These are phyloP conservation scores for Neoascia interrupta DNA, from an alignment of 2,888 invertebrate species.

Conservation along the genomic window DNA sequence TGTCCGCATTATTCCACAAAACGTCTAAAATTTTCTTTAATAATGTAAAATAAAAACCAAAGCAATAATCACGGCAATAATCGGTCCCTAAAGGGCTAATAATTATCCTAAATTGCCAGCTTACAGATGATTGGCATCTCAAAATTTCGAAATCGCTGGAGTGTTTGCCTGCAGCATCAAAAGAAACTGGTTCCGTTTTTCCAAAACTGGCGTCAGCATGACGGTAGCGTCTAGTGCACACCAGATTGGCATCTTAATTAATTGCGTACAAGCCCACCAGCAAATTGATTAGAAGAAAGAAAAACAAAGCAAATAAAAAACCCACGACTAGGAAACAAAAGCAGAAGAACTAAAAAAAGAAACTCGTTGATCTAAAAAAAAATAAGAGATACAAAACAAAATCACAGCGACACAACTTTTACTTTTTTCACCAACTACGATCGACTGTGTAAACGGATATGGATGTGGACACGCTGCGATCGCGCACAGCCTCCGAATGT, in stretches of 20 bases:
- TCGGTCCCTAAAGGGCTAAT: slow-evolving; percentile 1
- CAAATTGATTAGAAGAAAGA: slow-evolving; percentile 29
- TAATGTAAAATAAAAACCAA: background rate
- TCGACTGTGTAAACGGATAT: slow-evolving; percentile 32
- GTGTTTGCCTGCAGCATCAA: slow-evolving; percentile 11
- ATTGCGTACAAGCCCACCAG: slow-evolving; percentile 44
- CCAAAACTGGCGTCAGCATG: slow-evolving; percentile 49
- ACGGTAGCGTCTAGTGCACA: slow-evolving; percentile 27
- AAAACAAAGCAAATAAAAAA: slow-evolving; percentile 10
- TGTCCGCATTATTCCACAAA: background rate
- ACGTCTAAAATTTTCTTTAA: background rate
- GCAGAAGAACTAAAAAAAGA: slow-evolving; percentile 18
- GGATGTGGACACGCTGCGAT: slow-evolving; percentile 3
- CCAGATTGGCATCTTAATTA: slow-evolving; percentile 56
- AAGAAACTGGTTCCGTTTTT: slow-evolving; percentile 41
- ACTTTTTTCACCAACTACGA: slow-evolving; percentile 53
- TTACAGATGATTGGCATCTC: slow-evolving; percentile 6
- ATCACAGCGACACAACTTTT: slow-evolving; percentile 46
- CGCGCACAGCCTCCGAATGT: slow-evolving; percentile 54
- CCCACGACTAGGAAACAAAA: background rate
- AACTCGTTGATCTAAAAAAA: slow-evolving; percentile 23
- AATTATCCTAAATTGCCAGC: slow-evolving; percentile 4
- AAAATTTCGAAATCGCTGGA: slow-evolving; percentile 14
- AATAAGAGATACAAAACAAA: slow-evolving; percentile 6
- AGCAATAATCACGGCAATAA: background rate